Evolutionary conservation across 2,797 vertebrate species (phyloP).

Genomic region (Myotis myotis): DNA sequence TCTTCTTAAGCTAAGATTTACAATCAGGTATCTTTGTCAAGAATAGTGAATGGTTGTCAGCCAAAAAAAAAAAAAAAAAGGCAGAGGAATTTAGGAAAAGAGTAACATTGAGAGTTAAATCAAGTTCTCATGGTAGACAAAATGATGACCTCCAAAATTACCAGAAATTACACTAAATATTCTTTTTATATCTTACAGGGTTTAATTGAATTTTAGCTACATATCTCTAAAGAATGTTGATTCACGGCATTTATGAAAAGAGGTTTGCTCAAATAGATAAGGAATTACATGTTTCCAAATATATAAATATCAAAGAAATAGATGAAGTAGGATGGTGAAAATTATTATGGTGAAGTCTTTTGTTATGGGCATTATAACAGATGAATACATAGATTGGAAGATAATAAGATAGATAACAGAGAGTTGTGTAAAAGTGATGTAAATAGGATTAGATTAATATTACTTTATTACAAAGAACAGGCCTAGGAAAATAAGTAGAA

Average conservation of each 20-base stretch:
- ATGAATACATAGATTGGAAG: background rate
- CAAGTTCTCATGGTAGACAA: background rate
- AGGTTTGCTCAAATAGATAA: background rate
- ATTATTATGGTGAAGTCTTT: background rate
- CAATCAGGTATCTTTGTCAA: background rate
- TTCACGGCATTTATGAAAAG: background rate
- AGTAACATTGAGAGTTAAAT: background rate
- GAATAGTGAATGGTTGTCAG: background rate
- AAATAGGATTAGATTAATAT: background rate
- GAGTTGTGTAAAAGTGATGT: background rate
- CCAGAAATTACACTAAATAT: background rate
- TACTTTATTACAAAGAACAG: background rate
- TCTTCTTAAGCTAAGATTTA: background rate
- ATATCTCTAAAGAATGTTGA: background rate
- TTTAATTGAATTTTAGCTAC: background rate
- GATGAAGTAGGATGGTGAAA: background rate
- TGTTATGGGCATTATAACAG: background rate
- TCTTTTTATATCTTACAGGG: background rate
- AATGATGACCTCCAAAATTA: background rate
- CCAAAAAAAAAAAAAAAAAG: background rate
- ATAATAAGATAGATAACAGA: background rate
- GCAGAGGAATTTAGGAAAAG: background rate
- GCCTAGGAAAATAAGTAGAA: background rate
- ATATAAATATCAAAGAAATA: background rate
- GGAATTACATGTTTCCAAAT: background rate